Percentiles rank a stretch among this genome's conserved stretches.
Evolutionary conservation across 2,113 vertebrate genomes (phyloP).

Genomic region (Odobenus rosmarus): DNA sequence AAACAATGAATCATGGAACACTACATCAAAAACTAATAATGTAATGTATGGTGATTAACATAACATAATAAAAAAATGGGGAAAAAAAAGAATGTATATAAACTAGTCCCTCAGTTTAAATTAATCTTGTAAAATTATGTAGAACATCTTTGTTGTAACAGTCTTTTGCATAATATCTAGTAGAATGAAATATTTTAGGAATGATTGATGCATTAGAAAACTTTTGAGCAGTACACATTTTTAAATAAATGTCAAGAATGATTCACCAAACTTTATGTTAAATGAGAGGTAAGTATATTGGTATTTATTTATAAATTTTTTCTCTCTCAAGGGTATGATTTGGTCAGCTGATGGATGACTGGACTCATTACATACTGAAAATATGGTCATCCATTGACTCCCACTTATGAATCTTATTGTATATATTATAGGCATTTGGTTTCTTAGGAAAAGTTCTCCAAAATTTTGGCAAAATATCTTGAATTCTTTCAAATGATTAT

Average conservation of each 20-base stretch:
- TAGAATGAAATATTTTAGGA: not conserved
- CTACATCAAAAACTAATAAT: too few species aligned
- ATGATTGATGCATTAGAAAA: not conserved
- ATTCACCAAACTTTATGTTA: not conserved
- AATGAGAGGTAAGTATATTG: not conserved
- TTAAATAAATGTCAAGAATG: not conserved
- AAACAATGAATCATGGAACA: too few species aligned
- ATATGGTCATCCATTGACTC: not conserved
- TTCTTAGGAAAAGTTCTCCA: not conserved
- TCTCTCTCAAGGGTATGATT: not conserved
- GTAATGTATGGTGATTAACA: too few species aligned
- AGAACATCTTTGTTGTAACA: not conserved
- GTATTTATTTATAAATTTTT: not conserved
- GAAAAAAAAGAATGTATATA: not conserved
- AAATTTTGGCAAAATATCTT: not conserved
- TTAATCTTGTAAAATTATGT: not conserved
- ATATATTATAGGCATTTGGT: not conserved
- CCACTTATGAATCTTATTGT: not conserved
- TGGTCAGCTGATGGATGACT: not conserved
- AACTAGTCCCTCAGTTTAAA: not conserved
- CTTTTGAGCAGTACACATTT: not conserved
- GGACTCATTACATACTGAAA: not conserved
- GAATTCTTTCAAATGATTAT: not conserved
- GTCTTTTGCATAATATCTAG: not conserved
- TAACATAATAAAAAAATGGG: too few species aligned